phyloP scores from a whole-genome alignment of 23 tunicate genomes.

The Pegea sp. region DNA sequence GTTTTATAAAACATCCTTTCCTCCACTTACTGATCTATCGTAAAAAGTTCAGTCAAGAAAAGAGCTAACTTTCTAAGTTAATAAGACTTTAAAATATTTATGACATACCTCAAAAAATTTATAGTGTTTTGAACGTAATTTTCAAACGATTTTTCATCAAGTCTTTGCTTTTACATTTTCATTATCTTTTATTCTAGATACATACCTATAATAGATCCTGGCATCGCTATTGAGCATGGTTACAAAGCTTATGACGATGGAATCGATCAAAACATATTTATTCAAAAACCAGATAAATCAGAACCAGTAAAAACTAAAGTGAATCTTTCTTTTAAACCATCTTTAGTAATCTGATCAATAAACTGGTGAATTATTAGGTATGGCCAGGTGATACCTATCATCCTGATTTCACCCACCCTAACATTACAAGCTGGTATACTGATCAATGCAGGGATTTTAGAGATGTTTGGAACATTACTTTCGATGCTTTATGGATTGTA shows the following conservation, averaged over 20 bases:
- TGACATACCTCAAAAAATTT: too few species aligned
- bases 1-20: too few species aligned
- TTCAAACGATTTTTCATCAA: too few species aligned
- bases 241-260: slow-evolving; percentile 74
- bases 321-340: background rate
- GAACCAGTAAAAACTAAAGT: slow-evolving; percentile 43
- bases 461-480: slow-evolving; percentile 11
- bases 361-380: slow-evolving; percentile 1
- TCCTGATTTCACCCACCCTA: slow-evolving; percentile 85
- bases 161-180: background rate
- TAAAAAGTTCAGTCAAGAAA: too few species aligned
- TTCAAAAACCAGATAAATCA: slow-evolving; percentile 24
- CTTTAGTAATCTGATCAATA: too few species aligned
- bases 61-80: too few species aligned
- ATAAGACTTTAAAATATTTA: too few species aligned
- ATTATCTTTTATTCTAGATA: slow-evolving; percentile 17
- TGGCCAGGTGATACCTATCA: slow-evolving; percentile 66
- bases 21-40: too few species aligned
- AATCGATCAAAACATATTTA: slow-evolving; percentile 21
- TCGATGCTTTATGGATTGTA: slow-evolving; percentile 93
- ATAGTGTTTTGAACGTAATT: too few species aligned
- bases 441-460: slow-evolving; percentile 61
- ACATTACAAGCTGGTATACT: slow-evolving; percentile 45
- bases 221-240: slow-evolving; percentile 53
- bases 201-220: slow-evolving; percentile 83